These are phyloP conservation scores for Callospermophilus lateralis DNA, from an alignment of 2,113 vertebrate genomes.

Conservation along the genomic window DNA sequence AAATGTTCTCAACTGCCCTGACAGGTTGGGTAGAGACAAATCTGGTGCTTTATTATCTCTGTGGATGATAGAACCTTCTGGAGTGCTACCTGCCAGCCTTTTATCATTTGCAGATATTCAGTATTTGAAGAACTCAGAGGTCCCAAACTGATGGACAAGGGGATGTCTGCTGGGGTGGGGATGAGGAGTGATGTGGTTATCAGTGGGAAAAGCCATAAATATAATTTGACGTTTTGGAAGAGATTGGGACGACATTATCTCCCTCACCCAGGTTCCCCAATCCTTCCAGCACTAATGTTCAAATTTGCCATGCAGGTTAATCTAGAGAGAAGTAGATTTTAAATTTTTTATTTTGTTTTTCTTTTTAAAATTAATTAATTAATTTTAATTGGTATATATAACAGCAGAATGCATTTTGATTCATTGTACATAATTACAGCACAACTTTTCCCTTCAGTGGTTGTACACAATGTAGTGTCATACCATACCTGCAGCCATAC, in stretches of 20 bases:
- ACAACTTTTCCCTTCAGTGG: too few species aligned
- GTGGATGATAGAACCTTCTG: background rate
- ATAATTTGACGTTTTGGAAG: background rate
- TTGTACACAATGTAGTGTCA: too few species aligned
- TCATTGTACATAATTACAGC: too few species aligned
- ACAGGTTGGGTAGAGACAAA: background rate
- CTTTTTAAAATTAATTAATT: too few species aligned
- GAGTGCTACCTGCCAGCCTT: background rate
- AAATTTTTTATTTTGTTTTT: too few species aligned
- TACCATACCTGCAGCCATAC: too few species aligned
- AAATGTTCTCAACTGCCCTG: background rate
- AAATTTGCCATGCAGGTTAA: constrained; percentile 61
- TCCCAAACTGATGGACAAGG: background rate
- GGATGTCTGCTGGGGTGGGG: background rate
- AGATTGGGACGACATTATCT: background rate
- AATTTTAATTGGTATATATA: too few species aligned
- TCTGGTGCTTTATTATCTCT: background rate
- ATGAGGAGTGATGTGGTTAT: background rate
- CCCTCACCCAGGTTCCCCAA: background rate
- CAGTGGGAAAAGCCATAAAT: background rate
- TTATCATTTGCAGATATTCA: background rate
- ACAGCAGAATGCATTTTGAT: too few species aligned
- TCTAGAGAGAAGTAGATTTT: constrained; percentile 73
- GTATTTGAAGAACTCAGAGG: background rate
- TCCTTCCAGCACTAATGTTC: background rate